A percentile compares a stretch with the other conserved stretches of the same genome.
Conservation (phyloP, 2,113 vertebrate genomes). For the Oncorhynchus nerka region DNA sequence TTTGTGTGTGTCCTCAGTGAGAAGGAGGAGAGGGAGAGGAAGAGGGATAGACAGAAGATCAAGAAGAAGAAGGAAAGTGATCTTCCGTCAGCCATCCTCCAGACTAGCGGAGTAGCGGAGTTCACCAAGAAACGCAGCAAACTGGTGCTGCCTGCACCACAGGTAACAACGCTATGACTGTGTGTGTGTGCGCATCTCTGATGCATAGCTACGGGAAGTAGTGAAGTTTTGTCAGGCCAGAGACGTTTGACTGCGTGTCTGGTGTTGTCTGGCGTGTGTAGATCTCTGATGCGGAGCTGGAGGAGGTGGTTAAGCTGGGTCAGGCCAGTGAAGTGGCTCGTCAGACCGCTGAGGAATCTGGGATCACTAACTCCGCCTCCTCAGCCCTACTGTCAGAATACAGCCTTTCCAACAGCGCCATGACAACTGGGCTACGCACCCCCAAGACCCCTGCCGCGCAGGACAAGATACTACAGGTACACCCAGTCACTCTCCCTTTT, state of each 20-base stretch:
- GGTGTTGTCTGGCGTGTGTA: constrained; percentile 40
- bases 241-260: constrained; percentile 59
- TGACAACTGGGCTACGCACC: constrained; percentile 80
- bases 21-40: constrained; percentile 89
- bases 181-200: constrained; percentile 69
- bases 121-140: constrained; percentile 99
- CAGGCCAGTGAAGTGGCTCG: constrained; percentile 96
- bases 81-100: constrained; percentile 95
- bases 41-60: constrained; percentile 95
- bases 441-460: constrained; percentile 93
- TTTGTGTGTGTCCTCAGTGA: constrained; percentile 74
- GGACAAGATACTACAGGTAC: constrained; percentile 95
- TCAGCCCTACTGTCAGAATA: constrained; percentile 95
- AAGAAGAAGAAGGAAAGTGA: constrained; percentile 98
- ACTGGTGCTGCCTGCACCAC: constrained; percentile 91
- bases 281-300: constrained; percentile 95
- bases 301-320: constrained; percentile 96
- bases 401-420: constrained; percentile 87
- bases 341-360: constrained; percentile 94
- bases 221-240: constrained; percentile 96
- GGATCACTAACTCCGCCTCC: constrained; percentile 92
- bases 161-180: constrained; percentile 63
- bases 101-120: constrained; percentile 95
- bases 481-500: neutral
- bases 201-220: constrained; percentile 92